Evolutionary conservation across 2,113 vertebrate species (phyloP).

Genomic region (Fulmarus glacialis): DNA sequence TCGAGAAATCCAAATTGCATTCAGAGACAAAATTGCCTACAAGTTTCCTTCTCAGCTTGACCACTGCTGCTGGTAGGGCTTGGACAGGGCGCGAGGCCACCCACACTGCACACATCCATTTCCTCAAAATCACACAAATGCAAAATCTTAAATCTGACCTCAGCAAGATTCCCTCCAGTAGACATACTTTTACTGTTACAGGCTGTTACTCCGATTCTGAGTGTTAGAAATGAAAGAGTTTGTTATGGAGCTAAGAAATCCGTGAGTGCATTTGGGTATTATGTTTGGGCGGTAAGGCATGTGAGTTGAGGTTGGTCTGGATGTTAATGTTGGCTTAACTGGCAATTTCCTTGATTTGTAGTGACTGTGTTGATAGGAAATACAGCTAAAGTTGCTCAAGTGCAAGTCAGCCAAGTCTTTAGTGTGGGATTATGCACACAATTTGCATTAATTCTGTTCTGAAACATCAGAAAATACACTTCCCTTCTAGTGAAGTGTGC

Average conservation of each 20-base stretch:
- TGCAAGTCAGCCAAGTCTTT: constrained; percentile 51
- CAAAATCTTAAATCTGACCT: not conserved
- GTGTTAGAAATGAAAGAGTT: constrained; percentile 32
- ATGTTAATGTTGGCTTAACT: constrained; percentile 69
- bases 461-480: constrained; percentile 46
- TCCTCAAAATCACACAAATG: not conserved
- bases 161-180: constrained; percentile 50
- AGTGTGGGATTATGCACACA: constrained; percentile 53
- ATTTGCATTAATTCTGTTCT: constrained; percentile 54
- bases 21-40: not conserved
- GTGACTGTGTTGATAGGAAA: constrained; percentile 59
- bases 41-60: not conserved
- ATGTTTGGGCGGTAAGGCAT: constrained; percentile 54
- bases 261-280: constrained; percentile 26
- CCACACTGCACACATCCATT: not conserved
- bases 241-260: constrained; percentile 49
- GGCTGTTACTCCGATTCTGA: not conserved
- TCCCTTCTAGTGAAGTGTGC: constrained; percentile 49
- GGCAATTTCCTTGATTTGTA: constrained; percentile 66
- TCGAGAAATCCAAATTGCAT: not conserved
- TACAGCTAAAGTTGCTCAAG: constrained; percentile 49
- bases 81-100: not conserved
- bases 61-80: not conserved
- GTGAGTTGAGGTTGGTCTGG: constrained; percentile 44
- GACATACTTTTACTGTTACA: constrained; percentile 29